Percentiles rank a stretch among this genome's conserved stretches.
These are phyloP conservation scores for Invenusta paracnida DNA, from an alignment of 2,888 invertebrate genomes.

Conservation along the genomic window DNA sequence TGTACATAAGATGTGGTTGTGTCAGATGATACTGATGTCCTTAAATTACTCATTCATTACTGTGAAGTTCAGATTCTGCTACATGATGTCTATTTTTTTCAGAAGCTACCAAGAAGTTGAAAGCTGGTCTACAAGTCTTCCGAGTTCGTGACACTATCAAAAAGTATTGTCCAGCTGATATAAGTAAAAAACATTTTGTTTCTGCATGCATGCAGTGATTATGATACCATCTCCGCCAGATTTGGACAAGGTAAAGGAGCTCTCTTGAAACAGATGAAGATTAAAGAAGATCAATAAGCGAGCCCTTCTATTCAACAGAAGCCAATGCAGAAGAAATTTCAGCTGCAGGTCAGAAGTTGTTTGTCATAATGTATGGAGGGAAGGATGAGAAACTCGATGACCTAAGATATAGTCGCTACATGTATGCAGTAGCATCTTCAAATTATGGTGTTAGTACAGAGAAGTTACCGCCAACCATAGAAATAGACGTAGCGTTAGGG, in stretches of 20 bases:
- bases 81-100: background rate
- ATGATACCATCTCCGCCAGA: background rate
- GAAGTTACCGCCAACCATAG: background rate
- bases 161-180: too few species aligned
- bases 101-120: background rate
- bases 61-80: background rate
- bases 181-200: too few species aligned
- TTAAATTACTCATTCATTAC: background rate
- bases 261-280: background rate
- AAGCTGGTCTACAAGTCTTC: background rate
- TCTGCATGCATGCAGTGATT: background rate
- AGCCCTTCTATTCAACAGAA: background rate
- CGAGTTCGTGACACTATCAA: background rate
- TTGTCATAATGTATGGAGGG: background rate
- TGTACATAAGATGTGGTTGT: background rate
- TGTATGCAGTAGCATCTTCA: background rate
- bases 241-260: background rate
- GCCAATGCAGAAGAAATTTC: background rate
- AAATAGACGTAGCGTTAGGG: too few species aligned
- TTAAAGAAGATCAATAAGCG: background rate
- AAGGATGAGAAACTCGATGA: background rate
- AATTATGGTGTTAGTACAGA: background rate
- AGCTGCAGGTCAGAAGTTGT: background rate
- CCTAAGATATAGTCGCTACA: background rate
- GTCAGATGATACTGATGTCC: background rate